phyloP scores from a whole-genome alignment of 2,797 vertebrate species.

The Melanotaenia trifasciata region DNA sequence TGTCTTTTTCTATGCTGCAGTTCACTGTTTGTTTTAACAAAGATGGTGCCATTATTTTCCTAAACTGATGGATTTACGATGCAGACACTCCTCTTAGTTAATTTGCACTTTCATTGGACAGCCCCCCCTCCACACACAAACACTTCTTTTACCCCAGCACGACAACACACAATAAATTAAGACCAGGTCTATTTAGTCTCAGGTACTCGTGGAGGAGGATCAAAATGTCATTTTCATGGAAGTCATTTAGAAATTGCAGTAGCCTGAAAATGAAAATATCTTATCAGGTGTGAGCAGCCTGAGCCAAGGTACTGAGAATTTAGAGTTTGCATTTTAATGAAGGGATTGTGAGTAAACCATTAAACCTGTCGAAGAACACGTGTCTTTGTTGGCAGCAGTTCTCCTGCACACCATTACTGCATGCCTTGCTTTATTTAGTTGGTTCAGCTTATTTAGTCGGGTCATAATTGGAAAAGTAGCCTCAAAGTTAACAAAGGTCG shows the following conservation, averaged over 20 bases:
- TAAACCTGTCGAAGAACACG: conserved; percentile 34
- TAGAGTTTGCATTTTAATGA: conserved; percentile 64
- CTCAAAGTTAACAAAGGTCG: conserved; percentile 5
- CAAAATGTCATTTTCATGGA: conserved; percentile 42
- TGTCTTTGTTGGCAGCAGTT: conserved; percentile 32
- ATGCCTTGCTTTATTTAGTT: conserved; percentile 12
- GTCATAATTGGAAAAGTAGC: conserved; percentile 21
- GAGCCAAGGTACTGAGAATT: conserved; percentile 44
- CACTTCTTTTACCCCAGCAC: background rate
- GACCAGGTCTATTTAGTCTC: conserved; percentile 38
- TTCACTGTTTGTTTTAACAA: no score
- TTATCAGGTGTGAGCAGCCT: conserved; percentile 67
- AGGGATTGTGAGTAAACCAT: conserved; percentile 43
- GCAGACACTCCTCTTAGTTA: background rate
- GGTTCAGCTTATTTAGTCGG: no score
- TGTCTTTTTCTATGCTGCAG: no score
- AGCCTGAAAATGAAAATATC: conserved; percentile 61
- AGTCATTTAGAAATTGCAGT: conserved; percentile 41
- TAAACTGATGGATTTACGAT: no score
- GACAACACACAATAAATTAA: conserved; percentile 16
- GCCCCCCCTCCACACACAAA: conserved; percentile 3
- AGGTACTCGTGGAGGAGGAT: conserved; percentile 24
- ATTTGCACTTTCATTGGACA: conserved; percentile 13
- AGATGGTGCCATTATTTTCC: no score
- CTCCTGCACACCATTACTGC: background rate